Base-by-base conservation (phyloP, 2,113 vertebrate genomes). In the Herpailurus yagouaroundi region DNA sequence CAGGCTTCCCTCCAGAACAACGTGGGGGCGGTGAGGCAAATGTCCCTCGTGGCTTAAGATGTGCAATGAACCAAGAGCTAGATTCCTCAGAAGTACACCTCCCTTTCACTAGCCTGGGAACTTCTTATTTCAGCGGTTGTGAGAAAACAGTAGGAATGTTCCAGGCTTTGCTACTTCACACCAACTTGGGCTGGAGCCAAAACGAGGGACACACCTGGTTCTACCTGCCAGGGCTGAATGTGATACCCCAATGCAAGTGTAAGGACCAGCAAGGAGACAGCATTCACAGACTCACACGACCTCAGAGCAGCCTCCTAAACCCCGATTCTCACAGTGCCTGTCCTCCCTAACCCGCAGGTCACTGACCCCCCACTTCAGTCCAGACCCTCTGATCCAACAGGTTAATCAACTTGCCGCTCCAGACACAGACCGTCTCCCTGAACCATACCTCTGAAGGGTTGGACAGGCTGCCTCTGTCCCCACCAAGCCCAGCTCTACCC, bases 221-320 rank as follows among this genome's bases (percentile, higher is more conserved):
- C 73, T 63, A 45, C 15, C 1, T 6, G 25, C 36, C n/a, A 55
- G 31, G 64, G 57, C 66, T 23, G 52, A 27, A 19, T 23, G 33
- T 12, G 55, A 52, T 6, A 63, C 31, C n/a, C 10, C 19, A 2
- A 5, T 1, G 4, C 2, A 19, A 7, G 4, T 21, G 0, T 0
- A 0, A 52, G 87, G n/a, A 76, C n/a, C 21, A 16, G 15, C 33
- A 63, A 29, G 21, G 10, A 12, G 29, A 9, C 11, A 45, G 38
- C 45, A 9, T 41, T 29, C 33, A 7, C 1, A 18, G 23, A 38
- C 36, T 50, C 0, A 0, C 2, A 16, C 3, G 74, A 55, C 45
- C 57, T 66, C 83, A n/a, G 69, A 52, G 16, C 45, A 29, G 68
- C n/a, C 19, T 68, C 36, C 95, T 1, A 7, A n/a, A 9, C 11